phyloP scores from a whole-genome alignment of 2,888 invertebrate genomes.

The Nomada fucata region DNA sequence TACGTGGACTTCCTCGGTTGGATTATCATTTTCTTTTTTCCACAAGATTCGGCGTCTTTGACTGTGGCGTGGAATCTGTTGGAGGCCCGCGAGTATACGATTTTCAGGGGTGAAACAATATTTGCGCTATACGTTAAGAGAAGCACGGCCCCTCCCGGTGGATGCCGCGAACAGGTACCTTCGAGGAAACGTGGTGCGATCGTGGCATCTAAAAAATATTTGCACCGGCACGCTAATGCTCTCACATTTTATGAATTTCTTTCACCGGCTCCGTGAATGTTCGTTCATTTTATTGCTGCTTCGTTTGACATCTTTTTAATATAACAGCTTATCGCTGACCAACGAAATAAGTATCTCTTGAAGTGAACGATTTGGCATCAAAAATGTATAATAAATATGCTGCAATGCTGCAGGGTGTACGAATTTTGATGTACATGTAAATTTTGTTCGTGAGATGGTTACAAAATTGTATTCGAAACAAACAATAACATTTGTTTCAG shows the following conservation, averaged over 20 bases:
- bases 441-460: no score
- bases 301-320: not conserved
- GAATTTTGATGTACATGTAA: no score
- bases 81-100: constrained; percentile 31
- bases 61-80: constrained; percentile 25
- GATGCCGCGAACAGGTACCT: constrained; percentile 31
- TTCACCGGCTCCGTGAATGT: constrained; percentile 8
- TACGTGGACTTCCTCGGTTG: constrained; percentile 47
- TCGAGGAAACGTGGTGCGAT: constrained; percentile 30
- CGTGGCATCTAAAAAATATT: constrained; percentile 44
- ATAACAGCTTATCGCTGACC: not conserved
- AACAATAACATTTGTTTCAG: no score
- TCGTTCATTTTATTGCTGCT: constrained; percentile 3
- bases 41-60: constrained; percentile 73
- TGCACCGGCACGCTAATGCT: constrained; percentile 43
- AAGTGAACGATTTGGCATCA: not conserved
- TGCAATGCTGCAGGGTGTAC: no score
- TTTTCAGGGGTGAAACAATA: constrained; percentile 62
- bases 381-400: no score
- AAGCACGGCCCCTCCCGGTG: constrained; percentile 26
- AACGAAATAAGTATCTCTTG: no score
- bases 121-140: constrained; percentile 64
- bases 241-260: constrained; percentile 42
- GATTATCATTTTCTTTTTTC: constrained; percentile 57
- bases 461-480: no score